phyloP scores from a whole-genome alignment of 2,797 vertebrate species.

The Tiaroga cobitis region DNA sequence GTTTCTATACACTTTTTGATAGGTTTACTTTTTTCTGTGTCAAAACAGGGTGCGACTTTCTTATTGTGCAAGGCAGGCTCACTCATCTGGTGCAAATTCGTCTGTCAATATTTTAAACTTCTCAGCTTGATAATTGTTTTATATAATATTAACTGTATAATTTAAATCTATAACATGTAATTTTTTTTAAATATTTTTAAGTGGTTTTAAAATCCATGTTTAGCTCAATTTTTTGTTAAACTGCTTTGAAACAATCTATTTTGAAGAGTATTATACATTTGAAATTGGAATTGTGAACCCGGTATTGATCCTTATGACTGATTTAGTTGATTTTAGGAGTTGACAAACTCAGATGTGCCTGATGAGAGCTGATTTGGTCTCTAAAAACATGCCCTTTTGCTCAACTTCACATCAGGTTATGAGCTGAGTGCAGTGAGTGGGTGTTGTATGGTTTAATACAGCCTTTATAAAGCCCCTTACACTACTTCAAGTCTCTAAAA shows the following conservation, averaged over 20 bases:
- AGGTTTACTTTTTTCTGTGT: neutral
- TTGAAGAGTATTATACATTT: neutral
- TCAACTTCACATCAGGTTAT: conserved; percentile 15
- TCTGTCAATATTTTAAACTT: neutral
- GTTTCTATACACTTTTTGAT: neutral
- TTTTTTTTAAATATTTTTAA: neutral
- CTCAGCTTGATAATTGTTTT: neutral
- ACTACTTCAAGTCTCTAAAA: conserved; percentile 37
- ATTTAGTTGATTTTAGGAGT: neutral
- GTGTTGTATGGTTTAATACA: neutral
- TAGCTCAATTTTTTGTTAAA: neutral
- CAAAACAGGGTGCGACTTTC: neutral
- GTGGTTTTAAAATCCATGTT: neutral
- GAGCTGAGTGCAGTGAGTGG: neutral
- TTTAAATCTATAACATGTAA: too few relatives aligned
- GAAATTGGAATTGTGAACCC: neutral
- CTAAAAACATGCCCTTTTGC: conserved; percentile 29
- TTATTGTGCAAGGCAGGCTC: neutral
- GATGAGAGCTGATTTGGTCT: neutral
- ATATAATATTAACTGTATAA: neutral
- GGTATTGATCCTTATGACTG: neutral
- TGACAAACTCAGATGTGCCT: neutral
- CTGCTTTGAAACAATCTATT: neutral
- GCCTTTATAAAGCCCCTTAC: conserved; percentile 11
- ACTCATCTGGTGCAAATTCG: neutral